Conservation (phyloP, 53 echinoderm and acorn worm species). For the Stichopus horrens region DNA sequence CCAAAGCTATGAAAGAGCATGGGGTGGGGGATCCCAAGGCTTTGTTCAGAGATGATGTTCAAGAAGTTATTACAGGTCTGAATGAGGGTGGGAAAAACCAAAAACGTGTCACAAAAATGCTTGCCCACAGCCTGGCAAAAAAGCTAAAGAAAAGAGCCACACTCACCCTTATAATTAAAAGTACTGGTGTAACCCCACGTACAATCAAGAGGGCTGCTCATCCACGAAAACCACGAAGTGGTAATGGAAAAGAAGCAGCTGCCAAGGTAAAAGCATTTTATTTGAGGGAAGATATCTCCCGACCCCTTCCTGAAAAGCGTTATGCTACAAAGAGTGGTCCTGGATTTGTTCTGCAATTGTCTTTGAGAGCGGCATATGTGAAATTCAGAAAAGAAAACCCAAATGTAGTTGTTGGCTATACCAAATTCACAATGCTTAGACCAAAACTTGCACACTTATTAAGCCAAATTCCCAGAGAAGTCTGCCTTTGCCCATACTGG, state of each 20-base stretch:
- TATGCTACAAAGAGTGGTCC: conserved; percentile 21
- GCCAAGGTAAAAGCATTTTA: background rate
- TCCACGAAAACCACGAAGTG: background rate
- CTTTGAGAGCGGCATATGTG: background rate
- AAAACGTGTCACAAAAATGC: background rate
- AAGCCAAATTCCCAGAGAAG: background rate
- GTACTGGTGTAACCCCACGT: too few species aligned
- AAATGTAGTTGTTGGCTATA: background rate
- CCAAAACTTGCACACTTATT: background rate
- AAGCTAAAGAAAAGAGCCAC: conserved; percentile 5
- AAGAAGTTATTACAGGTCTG: background rate
- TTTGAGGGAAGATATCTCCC: conserved; percentile 17
- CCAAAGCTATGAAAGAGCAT: background rate
- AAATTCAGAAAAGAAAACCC: background rate
- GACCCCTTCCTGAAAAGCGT: background rate
- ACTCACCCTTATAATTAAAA: background rate
- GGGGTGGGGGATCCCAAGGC: background rate
- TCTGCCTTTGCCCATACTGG: background rate
- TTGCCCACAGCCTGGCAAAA: background rate
- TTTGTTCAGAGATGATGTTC: background rate
- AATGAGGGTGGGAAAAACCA: background rate
- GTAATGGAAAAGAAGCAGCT: background rate
- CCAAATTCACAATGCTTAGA: background rate
- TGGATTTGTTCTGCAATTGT: conserved; percentile 12
- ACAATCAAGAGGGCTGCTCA: too few species aligned